A percentile compares a stretch with the other conserved stretches of the same genome.
Conservation (phyloP, 2,797 vertebrate genomes). For the Pangasius macronema region DNA sequence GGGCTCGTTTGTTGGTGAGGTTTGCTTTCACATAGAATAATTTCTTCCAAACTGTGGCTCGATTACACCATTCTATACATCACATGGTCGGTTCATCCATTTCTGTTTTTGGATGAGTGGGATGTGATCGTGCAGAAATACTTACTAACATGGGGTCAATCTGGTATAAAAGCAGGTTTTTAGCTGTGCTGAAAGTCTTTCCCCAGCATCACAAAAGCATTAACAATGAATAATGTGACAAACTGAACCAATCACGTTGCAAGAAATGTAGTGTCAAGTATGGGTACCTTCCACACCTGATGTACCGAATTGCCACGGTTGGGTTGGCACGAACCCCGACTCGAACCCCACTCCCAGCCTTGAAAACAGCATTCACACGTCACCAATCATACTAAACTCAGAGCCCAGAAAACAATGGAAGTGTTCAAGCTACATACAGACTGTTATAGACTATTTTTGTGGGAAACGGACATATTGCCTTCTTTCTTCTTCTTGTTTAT, state of each 20-base stretch:
- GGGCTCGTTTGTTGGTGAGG: neutral
- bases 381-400: neutral
- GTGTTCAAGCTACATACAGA: neutral
- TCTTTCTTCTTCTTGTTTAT: too few species aligned
- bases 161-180: neutral
- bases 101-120: neutral
- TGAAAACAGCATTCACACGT: too few species aligned
- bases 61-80: too few species aligned
- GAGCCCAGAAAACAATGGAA: too few species aligned
- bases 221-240: neutral
- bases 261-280: neutral
- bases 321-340: too few species aligned
- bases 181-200: too few species aligned
- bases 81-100: too few species aligned
- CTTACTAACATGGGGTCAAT: neutral
- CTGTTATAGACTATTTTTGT: neutral
- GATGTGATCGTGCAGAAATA: neutral
- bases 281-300: neutral
- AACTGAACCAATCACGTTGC: neutral
- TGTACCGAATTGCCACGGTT: too few species aligned
- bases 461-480: neutral
- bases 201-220: neutral
- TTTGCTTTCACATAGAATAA: too few species aligned
- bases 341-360: too few species aligned
- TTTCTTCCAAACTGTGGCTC: too few species aligned